Base-by-base conservation (phyloP, 2,797 vertebrate genomes). In the Carcharodon carcharias region DNA sequence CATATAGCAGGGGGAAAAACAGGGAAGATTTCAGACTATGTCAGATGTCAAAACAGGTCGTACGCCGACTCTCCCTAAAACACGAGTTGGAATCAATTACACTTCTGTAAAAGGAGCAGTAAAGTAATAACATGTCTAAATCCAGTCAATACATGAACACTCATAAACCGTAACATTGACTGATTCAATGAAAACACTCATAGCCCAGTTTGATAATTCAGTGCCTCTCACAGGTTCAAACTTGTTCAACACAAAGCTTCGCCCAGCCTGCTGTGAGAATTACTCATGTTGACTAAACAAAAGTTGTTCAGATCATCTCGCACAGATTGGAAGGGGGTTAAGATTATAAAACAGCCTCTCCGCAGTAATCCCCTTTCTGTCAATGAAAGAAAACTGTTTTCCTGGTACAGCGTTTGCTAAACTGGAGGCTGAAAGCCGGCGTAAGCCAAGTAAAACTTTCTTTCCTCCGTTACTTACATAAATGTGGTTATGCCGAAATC, bases 391-490 rank as follows among this genome's bases (percentile, higher is more conserved):
- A 9, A 40, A 45, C 61, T 11, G n/a, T 11, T 23, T 61, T 58
- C 0, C 31, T 18, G 35, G 4, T 35, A 3, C 58, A 26, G 5
- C 26, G 12, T 31, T 40, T n/a, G 63, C 63, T 45, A 93, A 67
- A 61, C 88, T 18, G 73, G 35, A 77, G 73, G 35, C 85, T 18
- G 31, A n/a, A 18, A n/a, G 56, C 63, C 40, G 35, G 61, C 40
- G 6, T 50, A 50, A 50, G 12, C 23, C 45, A 50, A 85, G 82
- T 85, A 85, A 50, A 45, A 50, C 82, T 50, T 85, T 50, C 6
- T 21, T 7, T 3, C 35, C 35, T 2, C 73, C 9, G 1, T 73
- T 63, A 97, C 98, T 98, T 96, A 98, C 98, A 92, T 98, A 98
- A 45, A 98, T 96, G 82, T 87, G 96, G 96, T 97, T 97, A 80